Conservation (phyloP, 1,140 invertebrate genomes). For the Chelonus insularis region DNA sequence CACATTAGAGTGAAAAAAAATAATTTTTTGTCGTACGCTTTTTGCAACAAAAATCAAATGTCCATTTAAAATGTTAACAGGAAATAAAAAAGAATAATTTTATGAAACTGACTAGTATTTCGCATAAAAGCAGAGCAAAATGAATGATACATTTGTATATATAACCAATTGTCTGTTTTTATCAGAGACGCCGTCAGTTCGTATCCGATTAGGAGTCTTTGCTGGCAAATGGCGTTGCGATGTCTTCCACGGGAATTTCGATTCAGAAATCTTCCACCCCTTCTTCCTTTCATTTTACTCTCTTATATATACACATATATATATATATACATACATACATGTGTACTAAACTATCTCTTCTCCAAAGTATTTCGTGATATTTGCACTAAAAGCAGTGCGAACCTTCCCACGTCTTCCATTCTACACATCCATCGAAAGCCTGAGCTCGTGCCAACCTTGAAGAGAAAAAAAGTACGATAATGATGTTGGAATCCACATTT, state of each 20-base stretch:
- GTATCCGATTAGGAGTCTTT: slow-evolving; percentile 20
- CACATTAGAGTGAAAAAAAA: no score
- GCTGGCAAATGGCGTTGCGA: slow-evolving; percentile 20
- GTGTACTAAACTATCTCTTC: background rate
- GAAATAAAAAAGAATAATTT: background rate
- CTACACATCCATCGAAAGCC: slow-evolving; percentile 10
- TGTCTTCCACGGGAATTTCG: slow-evolving; percentile 20
- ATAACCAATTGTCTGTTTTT: background rate
- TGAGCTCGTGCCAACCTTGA: slow-evolving; percentile 4
- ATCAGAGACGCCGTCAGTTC: slow-evolving; percentile 1
- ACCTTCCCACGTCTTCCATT: slow-evolving; percentile 15
- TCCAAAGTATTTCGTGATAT: slow-evolving; percentile 9
- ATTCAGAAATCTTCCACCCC: background rate
- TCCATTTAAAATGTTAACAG: no score
- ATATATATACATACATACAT: background rate
- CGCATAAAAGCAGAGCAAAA: no score
- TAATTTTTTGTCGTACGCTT: no score
- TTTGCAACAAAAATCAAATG: no score
- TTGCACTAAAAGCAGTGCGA: slow-evolving; percentile 1
- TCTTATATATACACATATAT: background rate
- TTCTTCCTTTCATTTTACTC: background rate
- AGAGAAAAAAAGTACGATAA: background rate
- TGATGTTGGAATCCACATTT: background rate
- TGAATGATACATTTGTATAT: background rate
- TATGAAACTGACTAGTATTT: no score